These are phyloP conservation scores for Rhopalosiphum maidis DNA, from an alignment of 1,140 invertebrate genomes.

Conservation along the genomic window DNA sequence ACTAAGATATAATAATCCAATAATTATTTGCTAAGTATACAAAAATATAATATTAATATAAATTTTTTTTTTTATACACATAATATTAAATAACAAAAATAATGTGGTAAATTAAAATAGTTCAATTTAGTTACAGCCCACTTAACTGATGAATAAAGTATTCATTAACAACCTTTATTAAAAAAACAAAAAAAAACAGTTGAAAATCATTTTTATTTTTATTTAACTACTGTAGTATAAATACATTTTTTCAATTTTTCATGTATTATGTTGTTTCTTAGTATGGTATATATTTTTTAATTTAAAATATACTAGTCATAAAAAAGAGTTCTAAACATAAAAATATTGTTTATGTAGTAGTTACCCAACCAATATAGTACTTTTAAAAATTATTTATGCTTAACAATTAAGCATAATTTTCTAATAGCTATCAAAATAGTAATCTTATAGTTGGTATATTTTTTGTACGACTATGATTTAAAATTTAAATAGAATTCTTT, in stretches of 20 bases:
- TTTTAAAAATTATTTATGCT: background rate
- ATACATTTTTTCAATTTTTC: too few species aligned
- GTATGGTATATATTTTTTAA: too few species aligned
- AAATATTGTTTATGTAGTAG: background rate
- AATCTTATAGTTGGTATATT: too few species aligned
- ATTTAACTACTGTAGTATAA: too few species aligned
- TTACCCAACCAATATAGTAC: background rate
- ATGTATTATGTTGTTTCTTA: too few species aligned
- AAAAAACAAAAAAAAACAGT: background rate
- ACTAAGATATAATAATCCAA: background rate
- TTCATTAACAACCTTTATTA: background rate
- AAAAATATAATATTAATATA: background rate
- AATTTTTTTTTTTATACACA: background rate
- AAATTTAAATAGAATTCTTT: background rate
- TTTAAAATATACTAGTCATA: too few species aligned
- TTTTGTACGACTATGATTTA: background rate
- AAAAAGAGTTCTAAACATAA: background rate
- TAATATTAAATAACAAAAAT: constrained; percentile 1
- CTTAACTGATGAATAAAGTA: background rate
- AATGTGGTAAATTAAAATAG: background rate
- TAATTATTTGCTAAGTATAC: background rate
- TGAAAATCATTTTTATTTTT: background rate
- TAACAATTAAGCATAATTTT: background rate
- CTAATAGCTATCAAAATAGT: background rate
- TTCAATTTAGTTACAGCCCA: background rate